Evolutionary conservation across 2,113 vertebrate genomes (phyloP).

Genomic region (Seriola quinqueradiata): DNA sequence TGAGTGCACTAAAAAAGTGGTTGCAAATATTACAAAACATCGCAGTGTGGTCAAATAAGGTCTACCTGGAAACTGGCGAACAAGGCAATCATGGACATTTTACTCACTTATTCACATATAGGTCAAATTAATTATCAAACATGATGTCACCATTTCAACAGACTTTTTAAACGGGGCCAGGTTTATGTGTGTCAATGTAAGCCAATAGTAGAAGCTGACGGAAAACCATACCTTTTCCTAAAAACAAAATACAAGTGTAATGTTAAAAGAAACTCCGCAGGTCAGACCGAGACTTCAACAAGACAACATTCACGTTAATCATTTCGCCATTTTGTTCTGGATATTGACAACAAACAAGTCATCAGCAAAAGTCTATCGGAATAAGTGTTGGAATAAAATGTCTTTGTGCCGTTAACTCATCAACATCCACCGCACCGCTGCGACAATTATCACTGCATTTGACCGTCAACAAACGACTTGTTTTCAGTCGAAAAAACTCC

Average conservation of each 20-base stretch:
- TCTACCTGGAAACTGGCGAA: neutral
- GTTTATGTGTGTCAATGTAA: neutral
- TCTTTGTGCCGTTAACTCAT: neutral
- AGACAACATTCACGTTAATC: constrained; percentile 48
- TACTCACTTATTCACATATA: neutral
- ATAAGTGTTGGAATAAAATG: neutral
- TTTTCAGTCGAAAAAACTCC: constrained; percentile 76
- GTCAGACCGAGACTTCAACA: neutral
- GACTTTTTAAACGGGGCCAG: neutral
- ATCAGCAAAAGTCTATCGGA: neutral
- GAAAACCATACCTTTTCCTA: neutral
- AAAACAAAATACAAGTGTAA: neutral
- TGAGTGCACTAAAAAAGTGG: neutral
- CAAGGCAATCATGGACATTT: neutral
- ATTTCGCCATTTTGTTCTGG: constrained; percentile 82
- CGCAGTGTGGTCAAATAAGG: neutral
- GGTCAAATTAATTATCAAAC: neutral
- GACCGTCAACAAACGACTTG: constrained; percentile 63
- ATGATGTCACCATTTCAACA: neutral
- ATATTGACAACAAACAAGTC: constrained; percentile 13
- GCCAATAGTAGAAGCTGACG: neutral
- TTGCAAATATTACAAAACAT: neutral
- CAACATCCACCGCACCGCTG: neutral
- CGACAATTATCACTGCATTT: neutral
- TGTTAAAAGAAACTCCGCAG: neutral